These are phyloP conservation scores for Dryas iulia DNA, from an alignment of 1,140 invertebrate genomes.

Conservation along the genomic window DNA sequence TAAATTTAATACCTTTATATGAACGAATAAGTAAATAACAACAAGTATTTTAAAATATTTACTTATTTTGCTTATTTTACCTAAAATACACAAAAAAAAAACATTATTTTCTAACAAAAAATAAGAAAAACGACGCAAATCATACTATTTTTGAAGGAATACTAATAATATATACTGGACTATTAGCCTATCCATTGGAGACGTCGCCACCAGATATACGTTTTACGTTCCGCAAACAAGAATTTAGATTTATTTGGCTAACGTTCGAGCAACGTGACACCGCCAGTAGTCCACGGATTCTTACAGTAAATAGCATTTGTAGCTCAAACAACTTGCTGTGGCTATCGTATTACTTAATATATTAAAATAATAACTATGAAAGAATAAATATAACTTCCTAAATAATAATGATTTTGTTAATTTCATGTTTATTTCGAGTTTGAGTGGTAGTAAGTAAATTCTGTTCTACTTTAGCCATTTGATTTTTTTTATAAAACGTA, in stretches of 20 bases:
- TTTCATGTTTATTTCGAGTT: no score
- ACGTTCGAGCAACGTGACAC: slow-evolving; percentile 57
- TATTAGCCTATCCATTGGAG: slow-evolving; percentile 45
- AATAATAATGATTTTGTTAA: background rate
- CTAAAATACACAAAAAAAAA: no score
- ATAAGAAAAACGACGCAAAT: background rate
- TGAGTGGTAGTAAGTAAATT: no score
- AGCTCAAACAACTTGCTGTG: slow-evolving; percentile 55
- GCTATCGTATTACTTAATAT: slow-evolving; percentile 52
- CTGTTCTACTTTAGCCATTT: no score
- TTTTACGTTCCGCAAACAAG: slow-evolving; percentile 54
- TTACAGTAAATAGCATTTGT: slow-evolving; percentile 65
- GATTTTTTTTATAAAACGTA: no score
- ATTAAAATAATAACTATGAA: slow-evolving; percentile 1
- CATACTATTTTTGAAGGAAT: background rate
- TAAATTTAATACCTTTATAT: no score
- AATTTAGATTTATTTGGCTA: slow-evolving; percentile 59
- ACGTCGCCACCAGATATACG: slow-evolving; percentile 53
- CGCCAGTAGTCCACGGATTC: slow-evolving; percentile 58
- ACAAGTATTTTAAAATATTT: no score
- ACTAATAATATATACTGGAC: background rate
- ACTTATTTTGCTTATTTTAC: no score
- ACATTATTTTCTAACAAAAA: background rate
- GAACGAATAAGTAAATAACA: no score
- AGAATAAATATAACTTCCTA: background rate